A percentile compares a stretch with the other conserved stretches of the same genome.
phyloP scores from a whole-genome alignment of 2,113 vertebrate species.

The Bos indicus region DNA sequence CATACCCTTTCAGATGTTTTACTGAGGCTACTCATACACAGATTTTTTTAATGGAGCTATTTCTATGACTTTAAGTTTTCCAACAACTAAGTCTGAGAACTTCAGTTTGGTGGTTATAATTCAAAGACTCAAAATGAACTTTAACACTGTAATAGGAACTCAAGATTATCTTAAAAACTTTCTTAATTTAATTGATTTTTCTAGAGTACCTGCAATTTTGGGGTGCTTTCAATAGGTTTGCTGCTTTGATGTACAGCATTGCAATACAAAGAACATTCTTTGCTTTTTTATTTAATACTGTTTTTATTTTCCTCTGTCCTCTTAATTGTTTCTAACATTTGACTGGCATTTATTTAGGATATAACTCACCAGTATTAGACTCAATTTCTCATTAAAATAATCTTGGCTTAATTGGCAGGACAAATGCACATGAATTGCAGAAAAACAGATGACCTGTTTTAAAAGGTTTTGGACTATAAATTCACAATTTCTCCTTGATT shows the following conservation, averaged over 20 bases:
- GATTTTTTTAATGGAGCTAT: background rate
- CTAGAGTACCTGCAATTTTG: background rate
- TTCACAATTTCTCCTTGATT: background rate
- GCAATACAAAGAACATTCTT: background rate
- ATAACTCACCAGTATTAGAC: background rate
- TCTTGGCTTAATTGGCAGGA: background rate
- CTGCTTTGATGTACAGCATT: background rate
- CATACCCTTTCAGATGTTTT: background rate
- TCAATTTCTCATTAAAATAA: constrained; percentile 4
- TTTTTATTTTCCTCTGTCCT: background rate
- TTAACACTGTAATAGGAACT: background rate
- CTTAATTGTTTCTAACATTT: background rate
- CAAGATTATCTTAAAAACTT: background rate
- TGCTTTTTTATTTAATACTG: background rate
- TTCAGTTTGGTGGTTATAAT: constrained; percentile 3
- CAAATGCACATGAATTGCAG: background rate
- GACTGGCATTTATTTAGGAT: background rate
- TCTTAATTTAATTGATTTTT: background rate
- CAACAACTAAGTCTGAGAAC: background rate
- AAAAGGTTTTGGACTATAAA: background rate
- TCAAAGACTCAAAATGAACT: background rate
- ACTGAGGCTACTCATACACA: background rate
- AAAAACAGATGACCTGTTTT: background rate
- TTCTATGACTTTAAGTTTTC: background rate
- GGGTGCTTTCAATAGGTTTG: background rate